A percentile compares a stretch with the other conserved stretches of the same genome.
These are phyloP conservation scores for Zootoca vivipara DNA, from an alignment of 2,113 vertebrate species.

Conservation along the genomic window DNA sequence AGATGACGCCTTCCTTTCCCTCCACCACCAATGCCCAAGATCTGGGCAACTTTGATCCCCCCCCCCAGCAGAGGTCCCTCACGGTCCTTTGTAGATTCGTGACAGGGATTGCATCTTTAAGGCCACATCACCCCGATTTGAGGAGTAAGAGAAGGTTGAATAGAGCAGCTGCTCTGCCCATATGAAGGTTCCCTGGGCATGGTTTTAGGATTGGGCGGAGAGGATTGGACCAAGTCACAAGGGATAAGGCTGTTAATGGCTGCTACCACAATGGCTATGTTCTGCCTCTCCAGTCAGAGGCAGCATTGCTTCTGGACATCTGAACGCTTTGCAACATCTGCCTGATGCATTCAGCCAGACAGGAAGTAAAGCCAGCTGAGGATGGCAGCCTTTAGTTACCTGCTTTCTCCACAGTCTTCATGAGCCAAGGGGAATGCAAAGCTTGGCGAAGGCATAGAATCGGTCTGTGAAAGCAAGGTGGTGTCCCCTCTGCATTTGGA, in stretches of 20 bases:
- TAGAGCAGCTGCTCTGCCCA: background rate
- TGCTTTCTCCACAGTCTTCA: rapidly evolving
- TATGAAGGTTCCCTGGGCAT: background rate
- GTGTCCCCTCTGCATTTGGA: conserved; percentile 28
- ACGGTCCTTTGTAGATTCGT: background rate
- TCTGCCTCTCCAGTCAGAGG: too few relatives aligned
- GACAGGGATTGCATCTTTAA: background rate
- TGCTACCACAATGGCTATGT: too few relatives aligned
- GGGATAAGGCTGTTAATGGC: too few relatives aligned
- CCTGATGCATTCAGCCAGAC: background rate
- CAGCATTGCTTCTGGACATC: background rate
- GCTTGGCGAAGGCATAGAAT: conserved; percentile 23
- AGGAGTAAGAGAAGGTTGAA: background rate
- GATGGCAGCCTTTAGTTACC: background rate
- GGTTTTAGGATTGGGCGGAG: background rate
- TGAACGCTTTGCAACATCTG: background rate
- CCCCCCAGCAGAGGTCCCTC: background rate
- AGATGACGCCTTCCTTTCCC: background rate
- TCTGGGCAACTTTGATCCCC: background rate
- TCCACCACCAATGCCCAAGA: background rate
- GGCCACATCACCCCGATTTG: background rate
- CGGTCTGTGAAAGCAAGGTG: background rate
- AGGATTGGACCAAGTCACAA: too few relatives aligned
- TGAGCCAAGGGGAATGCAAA: background rate
- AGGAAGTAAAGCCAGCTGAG: too few relatives aligned